Conservation (phyloP, 2,888 invertebrate genomes). For the Invenusta paracnida region DNA sequence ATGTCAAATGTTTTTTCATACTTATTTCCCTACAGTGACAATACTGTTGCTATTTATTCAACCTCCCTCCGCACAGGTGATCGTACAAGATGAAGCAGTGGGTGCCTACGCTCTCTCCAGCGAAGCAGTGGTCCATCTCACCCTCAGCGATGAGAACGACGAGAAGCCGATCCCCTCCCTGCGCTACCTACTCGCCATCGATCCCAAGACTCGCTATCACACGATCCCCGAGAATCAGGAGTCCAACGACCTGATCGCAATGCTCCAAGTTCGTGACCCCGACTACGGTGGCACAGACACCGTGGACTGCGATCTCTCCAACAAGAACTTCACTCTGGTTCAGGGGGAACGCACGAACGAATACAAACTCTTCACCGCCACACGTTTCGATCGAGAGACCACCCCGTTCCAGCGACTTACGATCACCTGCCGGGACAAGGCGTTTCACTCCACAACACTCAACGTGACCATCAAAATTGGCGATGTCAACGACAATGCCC, state of each 20-base stretch:
- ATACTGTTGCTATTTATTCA: too few species aligned
- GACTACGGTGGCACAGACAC: constrained; percentile 8
- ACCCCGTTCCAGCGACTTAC: neutral
- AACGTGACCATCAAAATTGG: constrained; percentile 27
- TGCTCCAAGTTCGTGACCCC: neutral
- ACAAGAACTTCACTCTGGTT: neutral
- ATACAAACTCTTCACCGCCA: constrained; percentile 9
- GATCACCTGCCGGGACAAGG: neutral
- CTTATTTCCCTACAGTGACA: too few species aligned
- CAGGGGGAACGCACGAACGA: constrained; percentile 16
- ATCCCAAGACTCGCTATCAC: neutral
- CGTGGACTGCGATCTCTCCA: neutral
- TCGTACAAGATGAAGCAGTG: constrained; percentile 2
- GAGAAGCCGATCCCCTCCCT: neutral
- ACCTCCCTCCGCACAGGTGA: too few species aligned
- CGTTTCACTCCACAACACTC: neutral
- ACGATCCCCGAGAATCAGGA: constrained; percentile 18
- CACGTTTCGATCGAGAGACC: constrained; percentile 15
- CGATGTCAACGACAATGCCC: constrained; percentile 30
- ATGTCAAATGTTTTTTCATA: too few species aligned
- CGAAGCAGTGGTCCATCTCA: neutral
- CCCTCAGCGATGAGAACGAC: constrained; percentile 25
- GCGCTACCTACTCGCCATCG: neutral
- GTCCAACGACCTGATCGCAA: neutral
- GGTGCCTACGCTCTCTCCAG: constrained; percentile 2